phyloP scores from a whole-genome alignment of 2,888 invertebrate species.

The Busseola fusca region DNA sequence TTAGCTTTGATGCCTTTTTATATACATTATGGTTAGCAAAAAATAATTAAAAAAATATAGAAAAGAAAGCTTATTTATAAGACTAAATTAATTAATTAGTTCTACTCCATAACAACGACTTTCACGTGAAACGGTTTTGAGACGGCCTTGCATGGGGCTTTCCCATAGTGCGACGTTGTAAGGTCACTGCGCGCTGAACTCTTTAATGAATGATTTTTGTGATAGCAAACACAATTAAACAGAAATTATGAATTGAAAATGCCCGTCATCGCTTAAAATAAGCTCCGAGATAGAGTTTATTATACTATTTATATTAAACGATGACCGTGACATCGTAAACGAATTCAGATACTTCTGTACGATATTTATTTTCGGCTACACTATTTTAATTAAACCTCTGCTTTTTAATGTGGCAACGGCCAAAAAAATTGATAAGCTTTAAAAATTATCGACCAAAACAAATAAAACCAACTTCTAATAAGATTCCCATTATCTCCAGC shows the following conservation, averaged over 20 bases:
- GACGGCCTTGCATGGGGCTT: too few species aligned
- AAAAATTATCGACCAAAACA: slow-evolving; percentile 47
- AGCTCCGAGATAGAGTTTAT: slow-evolving; percentile 57
- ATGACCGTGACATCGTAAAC: slow-evolving; percentile 56
- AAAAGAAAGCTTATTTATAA: too few species aligned
- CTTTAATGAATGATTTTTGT: slow-evolving; percentile 64
- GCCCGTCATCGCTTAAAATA: slow-evolving; percentile 74
- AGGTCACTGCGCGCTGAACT: slow-evolving; percentile 66
- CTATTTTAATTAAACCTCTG: slow-evolving; percentile 38
- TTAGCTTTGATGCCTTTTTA: too few species aligned
- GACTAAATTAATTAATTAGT: too few species aligned
- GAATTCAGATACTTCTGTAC: slow-evolving; percentile 36
- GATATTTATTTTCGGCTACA: slow-evolving; percentile 25
- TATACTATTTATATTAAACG: slow-evolving; percentile 57
- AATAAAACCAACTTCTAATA: slow-evolving; percentile 54
- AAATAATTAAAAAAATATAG: too few species aligned
- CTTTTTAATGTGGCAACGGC: slow-evolving; percentile 15
- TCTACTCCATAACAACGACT: too few species aligned
- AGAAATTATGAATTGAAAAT: slow-evolving; percentile 65
- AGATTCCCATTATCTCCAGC: slow-evolving; percentile 60
- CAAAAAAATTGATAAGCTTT: slow-evolving; percentile 27
- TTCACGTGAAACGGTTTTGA: too few species aligned
- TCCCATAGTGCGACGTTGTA: slow-evolving; percentile 46
- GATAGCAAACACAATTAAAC: slow-evolving; percentile 61
- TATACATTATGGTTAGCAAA: too few species aligned